These are phyloP conservation scores for Oncorhynchus clarkii DNA, from an alignment of 2,113 vertebrate species.

Conservation along the genomic window DNA sequence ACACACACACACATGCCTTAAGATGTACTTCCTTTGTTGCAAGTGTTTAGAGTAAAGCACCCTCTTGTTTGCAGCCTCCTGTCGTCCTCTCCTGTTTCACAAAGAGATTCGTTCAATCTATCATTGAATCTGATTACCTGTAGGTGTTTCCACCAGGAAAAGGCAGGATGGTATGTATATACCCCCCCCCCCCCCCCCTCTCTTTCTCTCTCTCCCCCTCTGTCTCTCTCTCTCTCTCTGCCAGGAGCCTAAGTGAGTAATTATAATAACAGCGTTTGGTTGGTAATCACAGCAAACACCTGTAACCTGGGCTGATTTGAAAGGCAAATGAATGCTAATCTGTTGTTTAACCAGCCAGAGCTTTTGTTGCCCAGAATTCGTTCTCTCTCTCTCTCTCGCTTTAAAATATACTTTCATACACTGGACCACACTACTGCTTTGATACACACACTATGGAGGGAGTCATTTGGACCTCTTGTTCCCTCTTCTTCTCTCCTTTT, in stretches of 20 bases:
- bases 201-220: slow-evolving; percentile 8
- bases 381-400: no score
- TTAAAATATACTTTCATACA: neutral
- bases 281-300: slow-evolving; percentile 57
- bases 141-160: slow-evolving; percentile 23
- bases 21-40: slow-evolving; percentile 14
- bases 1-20: slow-evolving; percentile 9
- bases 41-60: slow-evolving; percentile 9
- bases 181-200: neutral
- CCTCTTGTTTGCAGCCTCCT: slow-evolving; percentile 16
- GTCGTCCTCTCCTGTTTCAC: slow-evolving; percentile 34
- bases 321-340: slow-evolving; percentile 60
- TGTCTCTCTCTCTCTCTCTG: neutral
- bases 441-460: no score
- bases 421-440: neutral
- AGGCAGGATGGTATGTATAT: slow-evolving; percentile 29
- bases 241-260: slow-evolving; percentile 35
- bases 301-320: slow-evolving; percentile 54
- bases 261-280: slow-evolving; percentile 47
- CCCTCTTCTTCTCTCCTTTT: slow-evolving; percentile 15
- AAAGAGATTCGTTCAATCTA: slow-evolving; percentile 23
- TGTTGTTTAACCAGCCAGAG: slow-evolving; percentile 37
- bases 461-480: neutral
- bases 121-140: slow-evolving; percentile 38
- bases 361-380: slow-evolving; percentile 1